A percentile compares a stretch with the other conserved stretches of the same genome.
Evolutionary conservation across 1,140 invertebrate species (phyloP).

Genomic region (Brachionus sp.): DNA sequence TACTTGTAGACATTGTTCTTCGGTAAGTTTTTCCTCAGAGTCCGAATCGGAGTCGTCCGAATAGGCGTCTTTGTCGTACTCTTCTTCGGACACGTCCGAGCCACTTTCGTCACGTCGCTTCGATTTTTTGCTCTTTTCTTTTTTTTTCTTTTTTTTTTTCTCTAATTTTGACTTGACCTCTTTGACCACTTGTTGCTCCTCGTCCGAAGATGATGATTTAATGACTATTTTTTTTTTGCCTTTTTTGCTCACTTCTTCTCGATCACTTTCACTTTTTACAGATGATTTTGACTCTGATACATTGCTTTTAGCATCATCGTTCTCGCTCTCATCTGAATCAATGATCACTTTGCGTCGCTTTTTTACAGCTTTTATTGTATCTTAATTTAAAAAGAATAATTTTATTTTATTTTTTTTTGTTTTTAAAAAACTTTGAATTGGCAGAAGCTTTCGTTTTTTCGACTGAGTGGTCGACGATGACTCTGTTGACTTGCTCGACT

Average conservation of each 20-base stretch:
- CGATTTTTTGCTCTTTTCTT: constrained; percentile 1
- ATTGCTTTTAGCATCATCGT: background rate
- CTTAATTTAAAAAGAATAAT: background rate
- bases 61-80: background rate
- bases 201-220: constrained; percentile 6
- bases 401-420: background rate
- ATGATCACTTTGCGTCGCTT: background rate
- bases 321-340: background rate
- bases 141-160: constrained; percentile 12
- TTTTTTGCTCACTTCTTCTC: background rate
- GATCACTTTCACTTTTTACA: background rate
- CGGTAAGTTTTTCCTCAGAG: background rate
- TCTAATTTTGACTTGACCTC: too few species aligned
- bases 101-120: background rate
- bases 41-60: constrained; percentile 22
- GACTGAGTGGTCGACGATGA: background rate
- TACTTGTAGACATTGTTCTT: background rate
- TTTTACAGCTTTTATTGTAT: background rate
- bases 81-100: background rate
- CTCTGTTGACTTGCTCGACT: constrained; percentile 9
- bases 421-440: background rate
- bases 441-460: constrained; percentile 24
- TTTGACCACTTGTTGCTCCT: background rate
- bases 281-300: background rate
- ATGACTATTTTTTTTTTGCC: constrained; percentile 35